Conservation (phyloP, 2,888 invertebrate genomes). For the Drosophila parthenogenetica region DNA sequence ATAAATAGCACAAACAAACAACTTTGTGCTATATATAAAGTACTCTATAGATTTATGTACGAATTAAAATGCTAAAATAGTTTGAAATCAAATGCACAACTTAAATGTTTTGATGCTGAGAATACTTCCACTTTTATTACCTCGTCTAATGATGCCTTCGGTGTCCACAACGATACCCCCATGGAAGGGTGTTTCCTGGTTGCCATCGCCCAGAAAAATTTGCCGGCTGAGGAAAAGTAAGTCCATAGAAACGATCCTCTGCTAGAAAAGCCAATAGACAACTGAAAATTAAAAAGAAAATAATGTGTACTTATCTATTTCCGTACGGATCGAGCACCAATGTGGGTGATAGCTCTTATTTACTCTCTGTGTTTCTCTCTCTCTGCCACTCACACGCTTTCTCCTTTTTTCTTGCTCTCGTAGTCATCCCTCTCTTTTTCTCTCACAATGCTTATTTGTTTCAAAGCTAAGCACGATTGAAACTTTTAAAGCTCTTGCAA, state of each 20-base stretch:
- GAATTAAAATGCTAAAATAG: too few relatives aligned
- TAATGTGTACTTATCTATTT: slow-evolving; percentile 31
- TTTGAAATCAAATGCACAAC: too few relatives aligned
- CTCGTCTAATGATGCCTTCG: slow-evolving; percentile 86
- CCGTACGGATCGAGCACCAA: slow-evolving; percentile 20
- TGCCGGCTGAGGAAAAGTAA: slow-evolving; percentile 84
- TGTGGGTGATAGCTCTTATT: too few relatives aligned
- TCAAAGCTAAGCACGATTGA: slow-evolving; percentile 1
- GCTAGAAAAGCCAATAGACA: slow-evolving; percentile 5
- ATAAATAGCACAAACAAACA: not conserved
- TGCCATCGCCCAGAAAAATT: slow-evolving; percentile 86
- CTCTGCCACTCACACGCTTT: not conserved
- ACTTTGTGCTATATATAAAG: not conserved
- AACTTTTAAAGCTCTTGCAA: slow-evolving; percentile 20
- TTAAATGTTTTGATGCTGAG: too few relatives aligned
- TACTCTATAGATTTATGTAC: too few relatives aligned
- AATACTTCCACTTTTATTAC: slow-evolving; percentile 30
- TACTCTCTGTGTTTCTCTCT: not conserved
- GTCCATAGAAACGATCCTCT: slow-evolving; percentile 76
- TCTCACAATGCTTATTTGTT: not conserved
- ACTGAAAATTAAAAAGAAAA: slow-evolving; percentile 37
- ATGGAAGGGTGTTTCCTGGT: slow-evolving; percentile 84
- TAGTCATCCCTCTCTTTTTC: not conserved
- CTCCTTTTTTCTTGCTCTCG: not conserved
- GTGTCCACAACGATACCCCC: slow-evolving; percentile 87